phyloP scores from a whole-genome alignment of 2,113 vertebrate genomes.

The Plectropomus leopardus region DNA sequence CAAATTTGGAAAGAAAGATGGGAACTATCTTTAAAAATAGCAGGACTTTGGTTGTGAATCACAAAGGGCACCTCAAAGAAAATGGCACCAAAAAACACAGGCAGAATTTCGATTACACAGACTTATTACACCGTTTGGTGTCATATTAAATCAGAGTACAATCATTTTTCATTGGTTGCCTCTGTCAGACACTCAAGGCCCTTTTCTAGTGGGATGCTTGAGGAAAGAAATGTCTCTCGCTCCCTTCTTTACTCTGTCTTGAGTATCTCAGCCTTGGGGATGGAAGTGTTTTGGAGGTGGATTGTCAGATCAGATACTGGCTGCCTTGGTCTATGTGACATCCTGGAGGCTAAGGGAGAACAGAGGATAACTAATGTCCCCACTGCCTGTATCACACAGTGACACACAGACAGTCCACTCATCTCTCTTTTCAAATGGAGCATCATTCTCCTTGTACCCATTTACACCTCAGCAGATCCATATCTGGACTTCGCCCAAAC shows the following conservation, averaged over 20 bases:
- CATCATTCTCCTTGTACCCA: constrained; percentile 54
- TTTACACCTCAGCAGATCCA: constrained; percentile 78
- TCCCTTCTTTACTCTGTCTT: constrained; percentile 59
- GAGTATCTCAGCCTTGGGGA: constrained; percentile 65
- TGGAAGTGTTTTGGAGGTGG: constrained; percentile 76
- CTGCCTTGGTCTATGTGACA: constrained; percentile 75
- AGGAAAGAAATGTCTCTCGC: constrained; percentile 45
- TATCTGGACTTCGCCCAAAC: constrained; percentile 73
- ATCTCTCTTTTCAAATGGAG: constrained; percentile 61
- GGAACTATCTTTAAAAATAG: constrained; percentile 17
- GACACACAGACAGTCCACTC: constrained; percentile 61
- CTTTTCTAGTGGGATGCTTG: constrained; percentile 41
- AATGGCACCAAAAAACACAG: constrained; percentile 23
- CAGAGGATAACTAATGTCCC: constrained; percentile 71
- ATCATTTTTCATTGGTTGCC: constrained; percentile 45
- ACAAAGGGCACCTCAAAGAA: constrained; percentile 36
- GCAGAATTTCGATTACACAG: constrained; percentile 45
- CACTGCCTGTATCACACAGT: constrained; percentile 57
- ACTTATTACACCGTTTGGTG: constrained; percentile 42
- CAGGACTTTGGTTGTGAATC: constrained; percentile 27
- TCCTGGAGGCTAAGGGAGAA: constrained; percentile 64
- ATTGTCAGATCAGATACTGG: constrained; percentile 79
- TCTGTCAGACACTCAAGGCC: constrained; percentile 51
- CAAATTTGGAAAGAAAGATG: neutral
- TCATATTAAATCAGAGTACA: constrained; percentile 60